Evolutionary conservation across 2,797 vertebrate species (phyloP), one percentile per base, ranked within the genome.

Genomic region (Oceanodroma leucorhoa): DNA sequence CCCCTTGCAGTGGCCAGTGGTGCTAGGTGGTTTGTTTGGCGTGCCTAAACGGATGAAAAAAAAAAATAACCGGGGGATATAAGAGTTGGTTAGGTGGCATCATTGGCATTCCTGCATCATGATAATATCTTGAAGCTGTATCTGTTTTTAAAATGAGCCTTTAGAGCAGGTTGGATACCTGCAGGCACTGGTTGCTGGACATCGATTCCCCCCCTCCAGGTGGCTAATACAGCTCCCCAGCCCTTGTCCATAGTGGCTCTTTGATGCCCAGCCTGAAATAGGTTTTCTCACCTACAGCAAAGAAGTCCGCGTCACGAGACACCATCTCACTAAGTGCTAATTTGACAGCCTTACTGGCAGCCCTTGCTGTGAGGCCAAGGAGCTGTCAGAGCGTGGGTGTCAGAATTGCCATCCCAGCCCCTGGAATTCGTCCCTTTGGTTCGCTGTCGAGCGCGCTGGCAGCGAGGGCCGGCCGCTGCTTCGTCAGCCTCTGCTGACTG

Each of bases 321-420:
- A 10, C 6, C 32, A 1, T 30, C 67, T 81, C 46, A 7, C 46
- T 41, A 18, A 51, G 45, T 69, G 67, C 38, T 84, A 53, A 80
- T 91, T 81, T 64, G 83, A 60, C 65, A 81, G 41, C 57, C 57
- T 70, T 17, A 26, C 7, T 77, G 65, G 75, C 60, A 82, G 55
- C 69, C 60, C 85, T 40, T 22, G 72, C 58, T 48, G 50, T 0
- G 50, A 67, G 54, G 60, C 61, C 54, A 6, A 38, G 58, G 45
- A 36, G 6, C 0, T 46, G 43, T 27, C 5, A 5, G 51, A 69
- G 43, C 27, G 9, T 0, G 9, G 57, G 15, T 27, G 41, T 3
- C 3, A 34, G 70, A 50, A 40, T 81, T 77, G 54, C 75, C 62
- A 22, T 57, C 17, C 78, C 75, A 60, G 4, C 16, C 50, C 57